Base-by-base conservation (phyloP, 2,797 vertebrate species). In the Triplophysa bombifrons region DNA sequence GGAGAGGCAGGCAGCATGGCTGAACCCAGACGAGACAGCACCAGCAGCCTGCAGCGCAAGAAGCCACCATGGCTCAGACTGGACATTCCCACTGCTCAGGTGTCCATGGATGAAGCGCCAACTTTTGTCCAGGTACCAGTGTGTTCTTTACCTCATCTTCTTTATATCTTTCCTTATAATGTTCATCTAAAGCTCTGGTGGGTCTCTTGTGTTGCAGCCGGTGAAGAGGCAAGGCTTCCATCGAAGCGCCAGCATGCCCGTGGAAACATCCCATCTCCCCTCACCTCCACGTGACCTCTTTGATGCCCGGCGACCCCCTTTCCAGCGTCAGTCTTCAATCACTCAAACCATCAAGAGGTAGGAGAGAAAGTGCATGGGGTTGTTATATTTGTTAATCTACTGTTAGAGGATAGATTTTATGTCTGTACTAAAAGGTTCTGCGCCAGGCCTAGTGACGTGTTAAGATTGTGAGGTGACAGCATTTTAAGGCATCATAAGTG, bases 301-400 rank as follows among this genome's bases (percentile, higher is more conserved):
- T 5, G 96, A 96, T 74, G 88, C 48, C 0, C 89, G 96, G 55
- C 93, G 96, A 81, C 92, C 93, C 0, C 91, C 86, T 70, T 90
- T 99, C 75, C 98, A 97, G 79, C 94, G 96, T 14, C 98, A 98
- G 92, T 95, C 93, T 9, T 99, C 98, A 58, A 99, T 99, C 92
- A 98, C 97, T 22, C 98, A 99, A 91, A 98, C 96, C 87, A 99
- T 99, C 88, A 96, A 94, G 91, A 98, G 97, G 98, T 99, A 91
- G 85, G 81, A 7, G 38, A 61, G 30, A 30, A 13, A 46, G 67
- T 76, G 27, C 51, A 55, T 55, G 61, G 17, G 63, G n/a, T 51
- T 53, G 53, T 46, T 46, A 71, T 53, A 10, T 2, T 41, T 34
- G 11, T 38, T n/a, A 38, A 25, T 60, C 34, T 58, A 25, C 55